Evolutionary conservation across 2,797 vertebrate species (phyloP).

Genomic region (Eurystomus glaucurus): DNA sequence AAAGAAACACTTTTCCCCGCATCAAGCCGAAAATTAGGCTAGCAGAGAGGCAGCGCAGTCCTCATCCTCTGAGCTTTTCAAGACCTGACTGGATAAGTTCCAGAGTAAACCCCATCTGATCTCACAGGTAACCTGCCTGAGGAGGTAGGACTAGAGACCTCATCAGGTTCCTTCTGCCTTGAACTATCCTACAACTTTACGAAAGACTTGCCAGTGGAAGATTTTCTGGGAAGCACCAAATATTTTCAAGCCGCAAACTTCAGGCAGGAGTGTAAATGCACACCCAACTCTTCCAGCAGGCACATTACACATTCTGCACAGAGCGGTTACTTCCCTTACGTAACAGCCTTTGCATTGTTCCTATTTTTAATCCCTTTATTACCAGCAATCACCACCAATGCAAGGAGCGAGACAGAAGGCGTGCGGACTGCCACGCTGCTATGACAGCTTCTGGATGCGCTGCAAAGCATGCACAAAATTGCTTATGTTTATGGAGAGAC

Average conservation of each 20-base stretch:
- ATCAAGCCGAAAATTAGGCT: background rate
- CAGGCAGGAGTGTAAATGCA: background rate
- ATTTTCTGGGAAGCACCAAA: background rate
- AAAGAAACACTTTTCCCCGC: background rate
- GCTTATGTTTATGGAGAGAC: background rate
- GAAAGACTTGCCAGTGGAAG: background rate
- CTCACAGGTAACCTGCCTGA: background rate
- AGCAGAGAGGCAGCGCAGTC: background rate
- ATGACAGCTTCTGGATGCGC: background rate
- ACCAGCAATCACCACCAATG: background rate
- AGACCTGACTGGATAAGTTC: background rate
- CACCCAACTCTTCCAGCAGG: background rate
- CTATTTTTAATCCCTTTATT: constrained; percentile 22
- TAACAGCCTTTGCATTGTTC: constrained; percentile 14
- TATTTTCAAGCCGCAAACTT: background rate
- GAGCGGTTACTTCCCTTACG: background rate
- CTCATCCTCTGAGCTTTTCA: background rate
- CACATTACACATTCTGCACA: background rate
- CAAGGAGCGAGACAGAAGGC: background rate
- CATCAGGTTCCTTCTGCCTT: background rate
- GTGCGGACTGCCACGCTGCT: background rate
- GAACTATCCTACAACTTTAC: background rate
- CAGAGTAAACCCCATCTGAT: background rate
- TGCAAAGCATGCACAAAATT: background rate
- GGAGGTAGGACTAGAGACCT: background rate